Conservation (phyloP, 2,797 vertebrate species). For the Manis crassicaudata region DNA sequence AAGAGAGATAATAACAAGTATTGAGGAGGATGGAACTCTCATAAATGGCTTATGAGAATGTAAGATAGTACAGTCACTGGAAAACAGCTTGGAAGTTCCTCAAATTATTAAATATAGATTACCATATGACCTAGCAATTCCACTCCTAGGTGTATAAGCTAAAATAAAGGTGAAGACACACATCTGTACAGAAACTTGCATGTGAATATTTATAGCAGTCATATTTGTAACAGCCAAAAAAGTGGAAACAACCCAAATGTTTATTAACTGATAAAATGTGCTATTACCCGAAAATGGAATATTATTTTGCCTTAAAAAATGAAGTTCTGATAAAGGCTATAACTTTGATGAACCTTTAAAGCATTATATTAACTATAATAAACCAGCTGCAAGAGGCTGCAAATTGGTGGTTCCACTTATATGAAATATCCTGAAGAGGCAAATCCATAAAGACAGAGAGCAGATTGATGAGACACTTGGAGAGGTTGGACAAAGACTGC, state of each 20-base stretch:
- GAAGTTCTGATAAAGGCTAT: background rate
- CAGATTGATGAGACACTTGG: background rate
- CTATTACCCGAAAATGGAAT: background rate
- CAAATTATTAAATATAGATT: constrained; percentile 43
- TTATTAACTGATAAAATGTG: background rate
- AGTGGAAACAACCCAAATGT: background rate
- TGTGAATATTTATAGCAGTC: background rate
- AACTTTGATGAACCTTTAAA: background rate
- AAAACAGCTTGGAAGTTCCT: constrained; percentile 19
- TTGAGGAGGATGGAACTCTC: background rate
- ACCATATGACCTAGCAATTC: background rate
- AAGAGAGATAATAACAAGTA: background rate
- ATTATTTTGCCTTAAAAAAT: background rate
- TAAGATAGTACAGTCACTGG: background rate
- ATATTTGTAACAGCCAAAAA: background rate
- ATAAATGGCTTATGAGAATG: background rate
- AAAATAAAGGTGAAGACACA: background rate
- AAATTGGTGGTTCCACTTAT: background rate
- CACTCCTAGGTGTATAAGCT: background rate
- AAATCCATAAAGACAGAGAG: background rate
- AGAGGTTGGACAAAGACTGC: background rate
- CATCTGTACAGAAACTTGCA: background rate
- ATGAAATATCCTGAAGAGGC: background rate
- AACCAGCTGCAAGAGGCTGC: background rate
- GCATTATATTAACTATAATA: background rate